phyloP scores from a whole-genome alignment of 2,797 vertebrate genomes.

The Sebastes minor region DNA sequence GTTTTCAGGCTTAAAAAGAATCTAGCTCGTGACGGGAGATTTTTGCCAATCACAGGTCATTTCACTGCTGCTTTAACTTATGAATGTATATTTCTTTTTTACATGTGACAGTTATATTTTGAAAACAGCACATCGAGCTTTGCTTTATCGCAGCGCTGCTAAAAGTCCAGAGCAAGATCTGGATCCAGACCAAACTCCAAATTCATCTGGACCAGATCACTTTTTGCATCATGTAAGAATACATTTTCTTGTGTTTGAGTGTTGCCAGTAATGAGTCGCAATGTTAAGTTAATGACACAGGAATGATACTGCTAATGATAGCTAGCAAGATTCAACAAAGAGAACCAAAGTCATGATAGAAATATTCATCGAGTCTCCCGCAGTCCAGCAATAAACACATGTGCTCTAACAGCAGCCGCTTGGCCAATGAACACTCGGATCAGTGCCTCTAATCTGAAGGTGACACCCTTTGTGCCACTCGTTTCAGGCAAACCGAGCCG shows the following conservation, averaged over 20 bases:
- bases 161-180: not conserved
- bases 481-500: not conserved
- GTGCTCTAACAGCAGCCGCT: not conserved
- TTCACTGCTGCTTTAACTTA: not conserved
- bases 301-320: not conserved
- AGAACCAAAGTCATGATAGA: not conserved
- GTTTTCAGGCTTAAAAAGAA: too few species aligned
- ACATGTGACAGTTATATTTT: not conserved
- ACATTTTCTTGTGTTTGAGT: not conserved
- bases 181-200: not conserved
- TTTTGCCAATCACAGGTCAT: too few species aligned
- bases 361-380: not conserved
- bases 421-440: not conserved
- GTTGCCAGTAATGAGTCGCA: not conserved
- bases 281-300: not conserved
- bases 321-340: not conserved
- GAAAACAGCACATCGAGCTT: not conserved
- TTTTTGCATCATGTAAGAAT: not conserved
- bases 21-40: too few species aligned
- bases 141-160: not conserved
- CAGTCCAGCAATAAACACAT: not conserved
- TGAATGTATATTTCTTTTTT: not conserved
- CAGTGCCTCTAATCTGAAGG: not conserved
- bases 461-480: not conserved
- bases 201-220: not conserved